Percentiles rank a stretch among this genome's conserved stretches.
Conservation (phyloP, 2,113 vertebrate genomes). For the Eptesicus fuscus region DNA sequence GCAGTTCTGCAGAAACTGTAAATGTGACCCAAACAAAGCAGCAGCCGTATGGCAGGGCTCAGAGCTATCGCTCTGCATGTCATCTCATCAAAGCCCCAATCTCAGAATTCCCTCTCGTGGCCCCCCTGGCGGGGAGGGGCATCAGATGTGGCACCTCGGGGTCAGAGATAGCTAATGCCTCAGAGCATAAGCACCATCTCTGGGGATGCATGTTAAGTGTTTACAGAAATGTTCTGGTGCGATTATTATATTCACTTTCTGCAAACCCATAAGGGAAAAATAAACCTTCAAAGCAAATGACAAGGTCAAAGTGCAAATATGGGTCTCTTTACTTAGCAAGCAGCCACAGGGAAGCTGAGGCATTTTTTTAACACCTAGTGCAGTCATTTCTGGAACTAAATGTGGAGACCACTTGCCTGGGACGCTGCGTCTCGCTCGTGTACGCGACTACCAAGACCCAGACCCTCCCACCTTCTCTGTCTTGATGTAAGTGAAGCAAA, state of each 20-base stretch:
- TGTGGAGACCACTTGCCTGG: neutral
- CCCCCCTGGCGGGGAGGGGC: neutral
- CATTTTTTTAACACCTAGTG: neutral
- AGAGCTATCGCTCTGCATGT: neutral
- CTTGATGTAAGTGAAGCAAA: neutral
- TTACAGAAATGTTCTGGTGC: neutral
- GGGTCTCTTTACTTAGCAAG: neutral
- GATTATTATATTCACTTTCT: neutral
- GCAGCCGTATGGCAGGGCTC: neutral
- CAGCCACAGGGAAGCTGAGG: neutral
- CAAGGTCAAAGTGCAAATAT: neutral
- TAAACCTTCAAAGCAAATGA: neutral
- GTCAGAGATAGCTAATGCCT: neutral
- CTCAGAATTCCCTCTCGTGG: neutral
- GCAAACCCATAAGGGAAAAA: neutral
- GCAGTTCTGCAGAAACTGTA: neutral
- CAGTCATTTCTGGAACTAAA: neutral
- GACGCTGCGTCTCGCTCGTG: neutral
- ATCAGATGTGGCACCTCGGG: neutral
- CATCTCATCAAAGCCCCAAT: neutral
- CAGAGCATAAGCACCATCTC: neutral
- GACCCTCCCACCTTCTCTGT: neutral
- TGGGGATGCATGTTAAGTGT: neutral
- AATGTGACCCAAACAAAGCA: neutral
- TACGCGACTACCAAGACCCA: neutral